Evolutionary conservation across 2,797 vertebrate genomes (phyloP).

Genomic region (Xenentodon cancila): DNA sequence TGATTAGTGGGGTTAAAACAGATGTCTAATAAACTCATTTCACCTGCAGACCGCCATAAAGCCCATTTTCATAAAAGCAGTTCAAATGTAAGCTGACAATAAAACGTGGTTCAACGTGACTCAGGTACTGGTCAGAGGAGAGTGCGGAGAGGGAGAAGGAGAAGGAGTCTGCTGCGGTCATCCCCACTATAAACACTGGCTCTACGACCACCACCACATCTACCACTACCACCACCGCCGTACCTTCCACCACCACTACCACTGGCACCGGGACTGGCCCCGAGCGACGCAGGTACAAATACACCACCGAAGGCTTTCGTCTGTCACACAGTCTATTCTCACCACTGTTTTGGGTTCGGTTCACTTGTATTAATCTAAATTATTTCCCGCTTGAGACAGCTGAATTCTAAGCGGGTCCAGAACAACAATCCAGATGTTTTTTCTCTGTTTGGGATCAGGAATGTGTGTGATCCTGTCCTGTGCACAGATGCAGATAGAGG

Average conservation of each 20-base stretch:
- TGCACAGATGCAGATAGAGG: slow-evolving; percentile 11
- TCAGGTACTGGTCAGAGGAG: slow-evolving; percentile 98
- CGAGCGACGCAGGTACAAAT: slow-evolving; percentile 93
- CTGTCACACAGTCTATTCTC: too few species aligned
- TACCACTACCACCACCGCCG: slow-evolving; percentile 84
- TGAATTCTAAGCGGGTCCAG: too few species aligned
- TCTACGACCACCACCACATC: slow-evolving; percentile 86
- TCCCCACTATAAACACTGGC: slow-evolving; percentile 96
- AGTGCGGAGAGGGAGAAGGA: slow-evolving; percentile 93
- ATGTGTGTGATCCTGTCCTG: slow-evolving; percentile 4
- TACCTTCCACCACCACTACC: slow-evolving; percentile 56
- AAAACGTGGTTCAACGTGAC: slow-evolving; percentile 6
- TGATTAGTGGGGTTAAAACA: too few species aligned
- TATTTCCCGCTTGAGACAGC: too few species aligned
- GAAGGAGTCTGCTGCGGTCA: slow-evolving; percentile 92
- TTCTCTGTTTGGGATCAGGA: slow-evolving; percentile 51
- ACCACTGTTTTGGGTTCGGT: too few species aligned
- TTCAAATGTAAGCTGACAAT: background rate
- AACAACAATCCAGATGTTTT: slow-evolving; percentile 35
- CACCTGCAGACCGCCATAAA: too few species aligned
- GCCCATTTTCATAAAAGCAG: too few species aligned
- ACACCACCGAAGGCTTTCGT: background rate
- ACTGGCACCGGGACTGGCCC: slow-evolving; percentile 88
- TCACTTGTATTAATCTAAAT: background rate
- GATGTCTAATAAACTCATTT: too few species aligned